Evolutionary conservation across 2,888 invertebrate species (phyloP), one percentile per base, ranked within the genome.

Genomic region (Callyntrura sp.): DNA sequence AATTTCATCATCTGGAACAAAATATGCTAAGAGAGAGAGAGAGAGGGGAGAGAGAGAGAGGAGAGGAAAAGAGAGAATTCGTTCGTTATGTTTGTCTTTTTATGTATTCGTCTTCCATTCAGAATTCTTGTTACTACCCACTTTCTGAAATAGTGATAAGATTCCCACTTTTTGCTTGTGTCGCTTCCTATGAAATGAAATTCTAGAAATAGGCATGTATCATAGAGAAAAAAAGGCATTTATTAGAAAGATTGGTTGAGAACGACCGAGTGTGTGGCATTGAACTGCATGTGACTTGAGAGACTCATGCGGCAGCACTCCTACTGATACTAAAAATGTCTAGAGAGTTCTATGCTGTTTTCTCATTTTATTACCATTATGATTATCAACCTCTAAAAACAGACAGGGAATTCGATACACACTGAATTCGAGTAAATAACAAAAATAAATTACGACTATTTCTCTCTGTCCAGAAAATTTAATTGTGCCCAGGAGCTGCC

Each of bases 1-100:
- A 89, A 89, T 89, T 89, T 89, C 89, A 89, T 89, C 89, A 89
- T 89, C 89, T 89, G 85, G 89, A 84, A 89, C 85, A 68, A 79
- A 89, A 89, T 79, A 70, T 84, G 73, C 45, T 51, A 6, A 20
- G 78, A 78, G 35, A 78, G 78, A 78, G 20, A 45, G 25, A 78
- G 28, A 35, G 79, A 45, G 62, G 23, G 45, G 62, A 82, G 55
- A 17, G 55, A 55, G 55, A 11, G 17, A 5, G 62, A 82, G 55
- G 35, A 78, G 78, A 78, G 20, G 17, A 5, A 78, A 17, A 35
- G 79, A 45, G 62, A 45, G 45, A 82, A 78, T 35, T 78, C n/a
- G n/a, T 70, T 57, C 28, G 28, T 35, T 57, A 25, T 57, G 57
- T 51, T 35, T 51, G n/a, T 78, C 28, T 28, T 78, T 78, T 78